phyloP scores from a whole-genome alignment of 2,113 vertebrate species.

The Oxyura jamaicensis region DNA sequence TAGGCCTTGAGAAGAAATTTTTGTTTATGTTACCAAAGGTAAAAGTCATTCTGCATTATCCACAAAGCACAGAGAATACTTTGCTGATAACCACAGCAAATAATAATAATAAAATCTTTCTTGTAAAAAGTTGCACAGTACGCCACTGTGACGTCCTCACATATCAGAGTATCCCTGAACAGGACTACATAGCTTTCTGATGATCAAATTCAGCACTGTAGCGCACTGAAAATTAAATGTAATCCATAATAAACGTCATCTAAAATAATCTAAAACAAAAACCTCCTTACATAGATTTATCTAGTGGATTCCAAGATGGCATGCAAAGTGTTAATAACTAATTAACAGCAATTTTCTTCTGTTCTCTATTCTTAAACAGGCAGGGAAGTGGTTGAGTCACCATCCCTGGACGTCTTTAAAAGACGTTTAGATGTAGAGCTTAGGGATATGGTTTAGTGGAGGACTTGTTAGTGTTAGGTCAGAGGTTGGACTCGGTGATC shows the following conservation, averaged over 20 bases:
- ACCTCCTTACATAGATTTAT: neutral
- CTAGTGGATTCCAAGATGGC: neutral
- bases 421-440: too few species aligned
- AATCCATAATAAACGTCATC: neutral
- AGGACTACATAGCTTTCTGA: neutral
- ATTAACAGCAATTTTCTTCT: neutral
- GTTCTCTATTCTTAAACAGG: neutral
- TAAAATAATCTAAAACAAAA: too few species aligned
- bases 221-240: neutral
- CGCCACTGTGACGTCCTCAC: neutral
- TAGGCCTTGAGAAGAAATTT: neutral
- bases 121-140: neutral
- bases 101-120: neutral
- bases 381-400: too few species aligned
- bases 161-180: neutral
- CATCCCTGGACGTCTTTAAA: too few species aligned
- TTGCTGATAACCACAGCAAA: neutral
- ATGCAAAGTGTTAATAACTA: neutral
- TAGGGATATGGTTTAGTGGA: too few species aligned
- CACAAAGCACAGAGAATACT: neutral
- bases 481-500: too few species aligned
- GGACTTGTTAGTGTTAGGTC: too few species aligned
- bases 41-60: neutral
- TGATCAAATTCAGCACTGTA: neutral
- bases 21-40: neutral